Evolutionary conservation across 1,140 invertebrate genomes (phyloP), one percentile per base, ranked within the genome.

Genomic region (Bombus terrestris): DNA sequence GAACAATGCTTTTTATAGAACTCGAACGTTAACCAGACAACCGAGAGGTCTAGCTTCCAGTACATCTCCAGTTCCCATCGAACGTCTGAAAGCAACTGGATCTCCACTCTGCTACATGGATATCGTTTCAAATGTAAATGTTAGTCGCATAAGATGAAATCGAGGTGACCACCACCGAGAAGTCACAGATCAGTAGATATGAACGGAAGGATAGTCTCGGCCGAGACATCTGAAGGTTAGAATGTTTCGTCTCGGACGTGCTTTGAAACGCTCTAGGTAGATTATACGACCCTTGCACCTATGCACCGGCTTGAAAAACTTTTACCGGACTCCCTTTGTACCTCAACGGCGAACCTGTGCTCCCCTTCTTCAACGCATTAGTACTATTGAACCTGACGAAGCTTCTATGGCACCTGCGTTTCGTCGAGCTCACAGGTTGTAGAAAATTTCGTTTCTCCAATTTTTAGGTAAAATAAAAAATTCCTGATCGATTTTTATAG

Each of bases 81-180:
- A 80, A 83, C 25, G 73, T 57, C 39, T 62, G 4, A 41, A 43
- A 37, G 74, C 76, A 79, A 80, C 28, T 79, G 79, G 59, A 86
- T 68, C 62, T 35, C 53, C 0, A 3, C 43, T 53, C 25, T 37
- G 62, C 43, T 37, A 66, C 86, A 9, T n/a, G 64, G 53, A 62
- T 79, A 86, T 89, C 83, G 43, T 89, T 83, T 89, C 37, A 69
- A 47, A 82, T 86, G 83, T 85, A 86, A 86, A 82, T 88, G 78
- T n/a, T 59, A 74, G n/a, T 71, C 39, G 47, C 43, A 25, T 28
- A 53, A 57, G 64, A 28, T 68, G 71, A 69, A 75, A 85, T 47
- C 47, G 41, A 28, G 37, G 39, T 43, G 78, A 37, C 18, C 62
- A 37, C 53, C 12, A 25, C 10, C 8, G 43, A 75, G 22, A 62